Evolutionary conservation across 2,113 vertebrate genomes (phyloP).

Genomic region (Ursus arctos): DNA sequence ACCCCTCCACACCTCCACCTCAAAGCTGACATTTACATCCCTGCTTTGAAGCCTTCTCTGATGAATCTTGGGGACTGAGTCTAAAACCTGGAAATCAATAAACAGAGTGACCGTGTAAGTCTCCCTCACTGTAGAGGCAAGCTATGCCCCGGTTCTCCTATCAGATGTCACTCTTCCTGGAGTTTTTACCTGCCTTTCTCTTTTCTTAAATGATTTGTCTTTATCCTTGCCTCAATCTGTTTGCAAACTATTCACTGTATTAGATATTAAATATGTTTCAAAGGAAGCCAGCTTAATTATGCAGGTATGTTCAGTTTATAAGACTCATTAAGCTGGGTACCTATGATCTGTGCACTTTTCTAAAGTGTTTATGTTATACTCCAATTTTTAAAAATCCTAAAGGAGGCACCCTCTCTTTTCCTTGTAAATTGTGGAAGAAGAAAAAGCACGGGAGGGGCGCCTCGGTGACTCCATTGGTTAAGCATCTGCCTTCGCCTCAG

Average conservation of each 20-base stretch:
- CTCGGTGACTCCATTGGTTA: background rate
- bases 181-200: background rate
- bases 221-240: background rate
- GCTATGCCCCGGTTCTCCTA: background rate
- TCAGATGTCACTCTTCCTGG: background rate
- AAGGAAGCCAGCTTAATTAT: background rate
- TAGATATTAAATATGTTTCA: background rate
- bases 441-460: background rate
- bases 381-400: background rate
- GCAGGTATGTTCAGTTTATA: background rate
- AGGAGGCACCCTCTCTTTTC: background rate
- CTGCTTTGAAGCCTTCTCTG: background rate
- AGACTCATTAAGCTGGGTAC: background rate
- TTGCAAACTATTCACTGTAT: background rate
- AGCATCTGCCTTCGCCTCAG: background rate
- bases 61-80: background rate
- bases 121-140: background rate
- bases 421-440: constrained; percentile 15
- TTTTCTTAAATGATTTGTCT: background rate
- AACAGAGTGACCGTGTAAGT: background rate
- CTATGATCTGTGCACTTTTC: background rate
- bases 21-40: background rate
- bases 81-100: background rate
- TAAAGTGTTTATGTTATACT: background rate
- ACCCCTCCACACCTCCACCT: background rate